Evolutionary conservation across 2,113 vertebrate genomes (phyloP).

Genomic region (Malurus cyaneus): DNA sequence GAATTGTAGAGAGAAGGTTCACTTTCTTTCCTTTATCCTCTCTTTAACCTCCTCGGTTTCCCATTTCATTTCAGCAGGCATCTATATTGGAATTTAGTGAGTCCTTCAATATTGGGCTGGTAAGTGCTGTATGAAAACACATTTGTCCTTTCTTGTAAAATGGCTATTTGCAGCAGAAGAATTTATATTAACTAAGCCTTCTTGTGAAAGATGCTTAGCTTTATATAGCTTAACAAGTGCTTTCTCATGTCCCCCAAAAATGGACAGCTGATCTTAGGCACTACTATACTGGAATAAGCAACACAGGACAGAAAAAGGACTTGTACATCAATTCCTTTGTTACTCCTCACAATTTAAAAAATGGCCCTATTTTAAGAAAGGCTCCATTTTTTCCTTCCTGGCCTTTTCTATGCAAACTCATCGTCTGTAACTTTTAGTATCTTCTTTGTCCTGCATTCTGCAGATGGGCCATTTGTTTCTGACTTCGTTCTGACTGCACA

Average conservation of each 20-base stretch:
- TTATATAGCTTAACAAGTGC: neutral
- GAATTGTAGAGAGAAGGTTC: neutral
- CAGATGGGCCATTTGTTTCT: neutral
- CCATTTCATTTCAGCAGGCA: neutral
- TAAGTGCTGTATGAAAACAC: neutral
- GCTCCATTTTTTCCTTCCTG: neutral
- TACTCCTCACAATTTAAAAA: neutral
- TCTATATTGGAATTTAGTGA: neutral
- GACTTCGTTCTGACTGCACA: neutral
- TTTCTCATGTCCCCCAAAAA: neutral
- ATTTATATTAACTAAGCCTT: neutral
- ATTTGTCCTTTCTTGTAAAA: slow-evolving; percentile 12
- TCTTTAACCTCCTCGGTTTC: neutral
- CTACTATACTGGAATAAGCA: neutral
- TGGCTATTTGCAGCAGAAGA: neutral
- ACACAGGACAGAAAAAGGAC: neutral
- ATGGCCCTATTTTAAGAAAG: neutral
- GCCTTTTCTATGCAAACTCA: neutral
- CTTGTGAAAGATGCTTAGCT: neutral
- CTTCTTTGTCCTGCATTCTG: neutral
- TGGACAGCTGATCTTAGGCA: neutral
- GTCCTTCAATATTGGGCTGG: neutral
- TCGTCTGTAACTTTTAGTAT: neutral
- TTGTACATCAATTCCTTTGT: neutral
- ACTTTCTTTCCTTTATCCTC: neutral